phyloP scores from a whole-genome alignment of 1,140 invertebrate species.

The Solenopsis invicta region DNA sequence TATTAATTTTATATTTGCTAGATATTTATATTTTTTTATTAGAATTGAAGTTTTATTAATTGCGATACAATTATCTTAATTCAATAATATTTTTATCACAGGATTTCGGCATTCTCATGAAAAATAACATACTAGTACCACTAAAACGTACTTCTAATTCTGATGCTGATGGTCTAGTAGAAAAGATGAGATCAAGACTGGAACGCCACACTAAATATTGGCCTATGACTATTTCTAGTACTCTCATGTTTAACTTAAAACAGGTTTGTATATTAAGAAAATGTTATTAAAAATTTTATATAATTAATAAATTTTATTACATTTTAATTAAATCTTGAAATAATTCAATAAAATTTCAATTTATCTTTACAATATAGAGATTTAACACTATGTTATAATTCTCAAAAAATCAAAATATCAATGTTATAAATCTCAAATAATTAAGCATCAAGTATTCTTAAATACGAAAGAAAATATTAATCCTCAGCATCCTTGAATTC shows the following conservation, averaged over 20 bases:
- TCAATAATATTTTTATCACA: conserved; percentile 77
- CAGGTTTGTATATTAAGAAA: conserved; percentile 87
- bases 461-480: neutral
- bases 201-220: conserved; percentile 95
- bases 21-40: conserved; percentile 11
- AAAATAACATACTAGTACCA: conserved; percentile 93
- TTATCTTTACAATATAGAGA: neutral
- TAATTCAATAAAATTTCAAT: neutral
- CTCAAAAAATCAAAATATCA: neutral
- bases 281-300: neutral
- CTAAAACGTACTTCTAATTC: conserved; percentile 86
- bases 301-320: conserved; percentile 33
- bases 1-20: neutral
- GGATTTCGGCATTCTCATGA: conserved; percentile 97
- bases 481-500: neutral
- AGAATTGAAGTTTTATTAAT: neutral
- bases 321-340: neutral
- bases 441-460: neutral
- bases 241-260: conserved; percentile 95
- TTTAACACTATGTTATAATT: conserved; percentile 25
- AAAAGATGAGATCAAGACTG: conserved; percentile 90
- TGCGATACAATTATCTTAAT: neutral
- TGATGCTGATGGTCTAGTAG: conserved; percentile 86
- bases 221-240: conserved; percentile 96
- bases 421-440: conserved; percentile 1